Evolutionary conservation across 2,888 invertebrate species (phyloP).

Genomic region (Euplexia lucipara): DNA sequence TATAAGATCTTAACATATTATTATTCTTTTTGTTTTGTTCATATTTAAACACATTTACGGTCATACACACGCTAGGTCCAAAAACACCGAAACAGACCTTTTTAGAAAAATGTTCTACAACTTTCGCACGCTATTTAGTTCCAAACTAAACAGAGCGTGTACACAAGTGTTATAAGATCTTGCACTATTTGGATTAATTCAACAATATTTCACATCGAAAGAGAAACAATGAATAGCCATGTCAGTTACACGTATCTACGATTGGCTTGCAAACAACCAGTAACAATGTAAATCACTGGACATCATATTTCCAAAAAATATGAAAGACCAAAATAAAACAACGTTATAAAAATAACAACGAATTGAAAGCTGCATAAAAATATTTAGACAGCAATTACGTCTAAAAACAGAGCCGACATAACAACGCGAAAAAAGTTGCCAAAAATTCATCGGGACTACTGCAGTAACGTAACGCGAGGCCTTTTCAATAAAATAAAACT

Average conservation of each 20-base stretch:
- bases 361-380: slow-evolving; percentile 42
- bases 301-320: background rate
- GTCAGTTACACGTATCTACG: background rate
- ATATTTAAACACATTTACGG: too few species aligned
- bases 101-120: too few species aligned
- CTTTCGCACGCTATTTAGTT: too few species aligned
- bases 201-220: background rate
- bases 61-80: too few species aligned
- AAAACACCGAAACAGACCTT: too few species aligned
- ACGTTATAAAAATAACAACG: background rate
- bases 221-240: background rate
- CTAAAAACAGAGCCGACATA: slow-evolving; percentile 31
- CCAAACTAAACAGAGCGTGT: too few species aligned
- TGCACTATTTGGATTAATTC: background rate
- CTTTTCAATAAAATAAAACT: slow-evolving; percentile 75
- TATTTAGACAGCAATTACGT: slow-evolving; percentile 49
- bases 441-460: slow-evolving; percentile 54
- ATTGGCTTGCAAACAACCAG: background rate
- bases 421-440: slow-evolving; percentile 50
- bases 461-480: slow-evolving; percentile 59
- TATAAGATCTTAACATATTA: too few species aligned
- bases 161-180: background rate
- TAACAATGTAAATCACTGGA: background rate
- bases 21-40: too few species aligned
- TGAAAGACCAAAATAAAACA: slow-evolving; percentile 16